Percentiles rank a stretch among this genome's conserved stretches.
phyloP scores from a whole-genome alignment of 2,888 invertebrate species.

The Xestoiulus laeticollis region DNA sequence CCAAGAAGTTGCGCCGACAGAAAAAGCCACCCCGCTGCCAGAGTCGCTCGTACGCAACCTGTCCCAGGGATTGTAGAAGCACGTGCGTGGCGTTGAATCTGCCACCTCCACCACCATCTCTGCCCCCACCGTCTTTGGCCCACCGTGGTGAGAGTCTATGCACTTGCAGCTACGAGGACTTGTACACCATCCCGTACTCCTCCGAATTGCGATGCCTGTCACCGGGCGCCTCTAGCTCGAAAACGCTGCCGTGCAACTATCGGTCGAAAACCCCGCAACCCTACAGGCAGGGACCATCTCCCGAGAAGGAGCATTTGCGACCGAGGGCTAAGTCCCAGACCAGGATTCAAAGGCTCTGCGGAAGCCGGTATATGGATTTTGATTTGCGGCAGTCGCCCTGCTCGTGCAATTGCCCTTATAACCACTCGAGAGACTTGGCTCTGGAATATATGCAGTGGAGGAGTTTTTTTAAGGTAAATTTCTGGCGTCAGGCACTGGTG shows the following conservation, averaged over 20 bases:
- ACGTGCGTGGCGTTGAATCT: conserved; percentile 45
- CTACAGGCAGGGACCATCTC: conserved; percentile 16
- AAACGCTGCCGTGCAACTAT: background rate
- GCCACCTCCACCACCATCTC: conserved; percentile 44
- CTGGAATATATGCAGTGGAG: conserved; percentile 53
- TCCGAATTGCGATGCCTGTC: conserved; percentile 16
- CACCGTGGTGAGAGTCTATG: background rate
- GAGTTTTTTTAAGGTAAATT: conserved; percentile 50
- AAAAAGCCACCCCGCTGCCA: background rate
- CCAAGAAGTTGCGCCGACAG: background rate
- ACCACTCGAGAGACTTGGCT: conserved; percentile 48
- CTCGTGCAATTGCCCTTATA: conserved; percentile 43
- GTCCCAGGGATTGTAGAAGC: background rate
- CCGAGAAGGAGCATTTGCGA: background rate
- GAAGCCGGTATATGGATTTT: background rate
- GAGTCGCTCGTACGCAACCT: background rate
- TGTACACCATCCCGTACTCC: conserved; percentile 16
- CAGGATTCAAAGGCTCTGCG: conserved; percentile 9
- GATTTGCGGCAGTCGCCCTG: background rate
- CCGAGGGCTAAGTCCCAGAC: conserved; percentile 42
- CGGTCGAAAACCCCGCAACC: conserved; percentile 48
- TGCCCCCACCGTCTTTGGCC: background rate
- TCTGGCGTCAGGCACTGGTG: background rate
- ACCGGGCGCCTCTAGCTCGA: background rate
- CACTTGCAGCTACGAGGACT: conserved; percentile 45